These are phyloP conservation scores for Agriotes lineatus DNA, from an alignment of 2,888 invertebrate genomes.

Conservation along the genomic window DNA sequence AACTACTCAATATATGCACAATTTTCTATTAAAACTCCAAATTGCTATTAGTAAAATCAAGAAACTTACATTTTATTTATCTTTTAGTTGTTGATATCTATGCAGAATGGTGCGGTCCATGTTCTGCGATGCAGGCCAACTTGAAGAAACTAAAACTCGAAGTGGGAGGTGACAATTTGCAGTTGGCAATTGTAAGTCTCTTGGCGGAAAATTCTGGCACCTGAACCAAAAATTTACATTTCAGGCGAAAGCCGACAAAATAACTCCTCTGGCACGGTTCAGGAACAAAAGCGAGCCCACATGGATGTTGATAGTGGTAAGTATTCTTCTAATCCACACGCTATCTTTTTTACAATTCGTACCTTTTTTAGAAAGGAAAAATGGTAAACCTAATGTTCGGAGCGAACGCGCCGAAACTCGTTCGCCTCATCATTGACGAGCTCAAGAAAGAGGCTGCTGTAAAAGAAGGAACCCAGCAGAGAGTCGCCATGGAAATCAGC, in stretches of 20 bases:
- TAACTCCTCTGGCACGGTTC: slow-evolving; percentile 81
- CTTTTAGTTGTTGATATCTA: slow-evolving; percentile 84
- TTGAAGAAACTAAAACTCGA: slow-evolving; percentile 91
- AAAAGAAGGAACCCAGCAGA: slow-evolving; percentile 66
- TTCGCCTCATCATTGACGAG: slow-evolving; percentile 78
- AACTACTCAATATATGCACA: too few species aligned
- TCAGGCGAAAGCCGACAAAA: slow-evolving; percentile 83
- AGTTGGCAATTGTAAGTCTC: slow-evolving; percentile 78
- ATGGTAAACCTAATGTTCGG: slow-evolving; percentile 86
- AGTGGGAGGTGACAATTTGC: slow-evolving; percentile 85
- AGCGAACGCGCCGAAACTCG: slow-evolving; percentile 83
- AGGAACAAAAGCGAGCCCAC: slow-evolving; percentile 88
- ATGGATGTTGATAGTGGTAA: slow-evolving; percentile 89
- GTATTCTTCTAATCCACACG: slow-evolving; percentile 51
- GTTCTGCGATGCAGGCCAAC: slow-evolving; percentile 85
- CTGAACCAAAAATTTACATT: slow-evolving; percentile 46
- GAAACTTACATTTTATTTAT: too few species aligned
- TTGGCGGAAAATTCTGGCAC: not conserved
- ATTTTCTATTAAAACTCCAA: too few species aligned
- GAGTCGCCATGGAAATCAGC: slow-evolving; percentile 41
- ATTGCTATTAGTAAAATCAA: too few species aligned
- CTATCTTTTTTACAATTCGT: not conserved
- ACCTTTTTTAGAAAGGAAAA: slow-evolving; percentile 73
- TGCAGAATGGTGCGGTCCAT: slow-evolving; percentile 94
- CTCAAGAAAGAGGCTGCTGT: slow-evolving; percentile 75